phyloP scores from a whole-genome alignment of 2,797 vertebrate species.

The Hyperoplus lanceolatus region DNA sequence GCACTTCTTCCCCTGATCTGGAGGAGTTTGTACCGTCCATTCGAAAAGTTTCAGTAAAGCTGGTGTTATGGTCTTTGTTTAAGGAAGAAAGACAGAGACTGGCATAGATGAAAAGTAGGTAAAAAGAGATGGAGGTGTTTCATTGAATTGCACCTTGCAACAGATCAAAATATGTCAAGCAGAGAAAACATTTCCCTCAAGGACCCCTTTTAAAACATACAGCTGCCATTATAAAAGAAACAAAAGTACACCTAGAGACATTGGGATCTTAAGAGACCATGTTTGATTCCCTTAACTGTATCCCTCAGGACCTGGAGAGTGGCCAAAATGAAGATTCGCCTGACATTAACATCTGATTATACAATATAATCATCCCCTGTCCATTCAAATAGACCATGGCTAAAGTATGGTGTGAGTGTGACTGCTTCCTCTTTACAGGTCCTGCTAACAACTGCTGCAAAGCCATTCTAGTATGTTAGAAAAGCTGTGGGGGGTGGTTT shows the following conservation, averaged over 20 bases:
- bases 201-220: slow-evolving; percentile 1
- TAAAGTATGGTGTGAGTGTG: too few relatives aligned
- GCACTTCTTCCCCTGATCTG: slow-evolving; percentile 3
- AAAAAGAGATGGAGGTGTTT: slow-evolving; percentile 7
- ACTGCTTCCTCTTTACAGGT: slow-evolving; percentile 9
- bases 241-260: neutral
- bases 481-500: slow-evolving; percentile 21
- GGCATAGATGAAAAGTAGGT: slow-evolving; percentile 1
- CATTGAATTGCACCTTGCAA: slow-evolving; percentile 23
- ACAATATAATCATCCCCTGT: too few relatives aligned
- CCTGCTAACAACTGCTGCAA: slow-evolving; percentile 21
- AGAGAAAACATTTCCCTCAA: neutral
- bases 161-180: slow-evolving; percentile 9
- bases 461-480: slow-evolving; percentile 36
- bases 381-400: too few relatives aligned
- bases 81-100: neutral
- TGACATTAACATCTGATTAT: too few relatives aligned
- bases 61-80: neutral
- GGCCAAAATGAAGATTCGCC: too few relatives aligned
- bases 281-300: neutral
- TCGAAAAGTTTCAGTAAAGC: neutral
- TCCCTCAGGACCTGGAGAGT: too few relatives aligned
- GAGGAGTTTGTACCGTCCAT: neutral
- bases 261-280: slow-evolving; percentile 4
- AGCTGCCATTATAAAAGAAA: slow-evolving; percentile 2